Percentiles rank a stretch among this genome's conserved stretches.
These are phyloP conservation scores for Dendropsophus ebraccatus DNA, from an alignment of 2,113 vertebrate species.

Conservation along the genomic window DNA sequence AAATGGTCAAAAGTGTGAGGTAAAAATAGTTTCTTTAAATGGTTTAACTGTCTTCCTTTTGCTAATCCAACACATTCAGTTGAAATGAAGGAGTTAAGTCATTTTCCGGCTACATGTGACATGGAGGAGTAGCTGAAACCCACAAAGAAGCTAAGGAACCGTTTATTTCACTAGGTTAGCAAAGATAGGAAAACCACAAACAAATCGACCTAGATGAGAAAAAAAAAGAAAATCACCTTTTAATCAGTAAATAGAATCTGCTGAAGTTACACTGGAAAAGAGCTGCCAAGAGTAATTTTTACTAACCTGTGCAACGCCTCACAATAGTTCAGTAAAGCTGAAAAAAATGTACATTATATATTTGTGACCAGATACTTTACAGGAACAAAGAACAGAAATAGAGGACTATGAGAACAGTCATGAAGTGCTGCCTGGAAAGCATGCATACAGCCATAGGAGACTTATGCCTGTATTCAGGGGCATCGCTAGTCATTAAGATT, in stretches of 20 bases:
- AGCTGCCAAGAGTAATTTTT: not conserved
- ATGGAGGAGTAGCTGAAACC: constrained; percentile 40
- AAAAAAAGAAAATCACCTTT: constrained; percentile 9
- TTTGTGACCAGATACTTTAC: too few species aligned
- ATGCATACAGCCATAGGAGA: too few species aligned
- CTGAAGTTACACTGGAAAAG: not conserved
- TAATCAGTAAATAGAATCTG: constrained; percentile 18
- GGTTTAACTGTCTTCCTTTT: not conserved
- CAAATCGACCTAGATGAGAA: constrained; percentile 33
- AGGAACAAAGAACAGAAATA: too few species aligned
- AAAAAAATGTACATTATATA: too few species aligned
- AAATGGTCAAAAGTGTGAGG: too few species aligned
- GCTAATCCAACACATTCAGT: not conserved
- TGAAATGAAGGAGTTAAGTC: constrained; percentile 7
- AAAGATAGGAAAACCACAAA: constrained; percentile 35
- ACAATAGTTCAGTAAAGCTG: too few species aligned
- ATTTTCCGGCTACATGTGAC: not conserved
- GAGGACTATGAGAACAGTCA: too few species aligned
- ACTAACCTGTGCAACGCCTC: not conserved
- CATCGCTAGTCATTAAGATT: too few species aligned
- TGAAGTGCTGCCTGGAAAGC: too few species aligned
- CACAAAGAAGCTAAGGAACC: not conserved
- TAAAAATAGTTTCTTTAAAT: not conserved
- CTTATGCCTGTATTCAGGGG: too few species aligned
- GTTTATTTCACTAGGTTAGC: constrained; percentile 23